A percentile compares a stretch with the other conserved stretches of the same genome.
These are phyloP conservation scores for Trachythela sp. DNA, from an alignment of 64 coral and sea anemone species.

Conservation along the genomic window DNA sequence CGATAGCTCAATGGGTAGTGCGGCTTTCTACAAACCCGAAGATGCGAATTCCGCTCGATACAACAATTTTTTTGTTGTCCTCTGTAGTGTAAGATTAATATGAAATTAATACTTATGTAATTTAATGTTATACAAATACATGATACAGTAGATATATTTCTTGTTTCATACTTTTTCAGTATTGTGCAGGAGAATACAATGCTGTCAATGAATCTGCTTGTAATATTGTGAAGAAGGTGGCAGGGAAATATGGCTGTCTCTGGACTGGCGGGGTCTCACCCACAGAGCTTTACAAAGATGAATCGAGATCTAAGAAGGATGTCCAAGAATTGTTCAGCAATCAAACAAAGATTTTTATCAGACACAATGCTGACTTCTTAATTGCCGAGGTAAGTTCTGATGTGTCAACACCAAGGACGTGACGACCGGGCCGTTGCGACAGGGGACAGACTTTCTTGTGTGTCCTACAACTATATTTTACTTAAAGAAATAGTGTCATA, in stretches of 20 bases:
- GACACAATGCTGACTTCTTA: neutral
- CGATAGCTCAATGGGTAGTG: too few relatives aligned
- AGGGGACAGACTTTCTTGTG: too few relatives aligned
- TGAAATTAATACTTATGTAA: too few relatives aligned
- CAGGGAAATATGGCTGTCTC: neutral
- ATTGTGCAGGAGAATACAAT: neutral
- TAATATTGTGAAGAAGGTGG: neutral
- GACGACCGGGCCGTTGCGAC: neutral
- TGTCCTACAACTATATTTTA: too few relatives aligned
- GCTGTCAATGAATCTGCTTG: constrained; percentile 14
- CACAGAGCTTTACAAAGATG: neutral
- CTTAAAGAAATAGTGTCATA: too few relatives aligned
- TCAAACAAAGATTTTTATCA: neutral
- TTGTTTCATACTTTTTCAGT: neutral
- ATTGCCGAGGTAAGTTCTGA: neutral
- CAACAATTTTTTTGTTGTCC: too few relatives aligned
- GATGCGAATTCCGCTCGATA: too few relatives aligned
- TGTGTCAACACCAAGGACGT: neutral
- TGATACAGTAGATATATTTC: too few relatives aligned
- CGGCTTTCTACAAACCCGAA: too few relatives aligned
- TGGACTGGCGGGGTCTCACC: neutral
- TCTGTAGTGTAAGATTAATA: too few relatives aligned
- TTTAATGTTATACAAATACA: too few relatives aligned
- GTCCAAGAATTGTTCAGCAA: neutral
- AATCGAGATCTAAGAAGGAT: neutral